phyloP scores from a whole-genome alignment of 2,888 invertebrate genomes.

The Drosophila mayaguana region DNA sequence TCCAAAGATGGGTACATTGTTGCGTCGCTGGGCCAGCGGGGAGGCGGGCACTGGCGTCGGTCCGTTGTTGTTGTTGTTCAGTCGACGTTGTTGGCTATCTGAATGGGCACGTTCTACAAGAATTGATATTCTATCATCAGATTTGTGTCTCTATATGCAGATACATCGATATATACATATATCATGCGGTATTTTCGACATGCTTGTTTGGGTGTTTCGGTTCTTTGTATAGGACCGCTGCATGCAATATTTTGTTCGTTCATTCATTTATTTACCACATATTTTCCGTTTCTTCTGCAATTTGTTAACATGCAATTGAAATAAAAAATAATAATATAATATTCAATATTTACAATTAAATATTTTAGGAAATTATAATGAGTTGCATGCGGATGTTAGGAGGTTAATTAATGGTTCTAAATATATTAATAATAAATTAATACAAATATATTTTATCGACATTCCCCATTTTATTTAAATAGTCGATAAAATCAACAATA shows the following conservation, averaged over 20 bases:
- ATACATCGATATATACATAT: slow-evolving; percentile 28
- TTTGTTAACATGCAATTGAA: slow-evolving; percentile 73
- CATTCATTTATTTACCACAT: slow-evolving; percentile 60
- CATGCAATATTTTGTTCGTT: slow-evolving; percentile 48
- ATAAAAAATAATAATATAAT: slow-evolving; percentile 46
- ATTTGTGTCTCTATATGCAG: slow-evolving; percentile 33
- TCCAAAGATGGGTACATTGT: slow-evolving; percentile 81
- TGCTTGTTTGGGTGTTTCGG: slow-evolving; percentile 35
- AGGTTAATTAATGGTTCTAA: no score
- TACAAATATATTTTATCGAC: no score
- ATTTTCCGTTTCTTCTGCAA: slow-evolving; percentile 71
- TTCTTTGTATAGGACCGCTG: slow-evolving; percentile 31
- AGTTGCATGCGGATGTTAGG: background rate
- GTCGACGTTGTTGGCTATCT: slow-evolving; percentile 86
- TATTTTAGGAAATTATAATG: slow-evolving; percentile 3
- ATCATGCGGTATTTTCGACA: slow-evolving; percentile 51
- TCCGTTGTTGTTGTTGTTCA: slow-evolving; percentile 72
- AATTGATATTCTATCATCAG: slow-evolving; percentile 38
- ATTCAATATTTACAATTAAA: slow-evolving; percentile 29
- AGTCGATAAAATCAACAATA: no score
- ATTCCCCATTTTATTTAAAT: no score
- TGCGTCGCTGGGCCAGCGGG: slow-evolving; percentile 77
- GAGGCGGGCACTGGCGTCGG: slow-evolving; percentile 70
- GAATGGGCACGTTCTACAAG: slow-evolving; percentile 87
- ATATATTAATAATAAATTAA: no score